Evolutionary conservation across 2,888 invertebrate genomes (phyloP), one percentile per base, ranked within the genome.

Genomic region (Pediacus dermestoides): DNA sequence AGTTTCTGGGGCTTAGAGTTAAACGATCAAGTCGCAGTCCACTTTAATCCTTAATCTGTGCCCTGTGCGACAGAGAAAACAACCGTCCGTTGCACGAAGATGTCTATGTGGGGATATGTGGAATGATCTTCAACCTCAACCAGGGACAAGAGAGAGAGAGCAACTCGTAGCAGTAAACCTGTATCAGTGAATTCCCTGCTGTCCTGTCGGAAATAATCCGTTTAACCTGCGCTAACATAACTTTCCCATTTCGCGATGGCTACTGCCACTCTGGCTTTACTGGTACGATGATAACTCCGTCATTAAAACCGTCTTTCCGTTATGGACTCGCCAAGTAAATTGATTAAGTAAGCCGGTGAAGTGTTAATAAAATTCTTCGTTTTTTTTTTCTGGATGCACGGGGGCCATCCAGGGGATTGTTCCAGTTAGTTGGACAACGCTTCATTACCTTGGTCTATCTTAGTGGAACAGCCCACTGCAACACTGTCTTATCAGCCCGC

Each of bases 161-260:
- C n/a, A n/a, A n/a, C n/a, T 42, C 43, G 38, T 26, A 18, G 31
- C 33, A 40, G 48, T 50, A 53, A 51, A 53, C 48, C 45, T 53
- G 49, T 39, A 40, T 36, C 45, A 49, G 42, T 40, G 38, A 42
- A 45, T 41, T 40, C 45, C 40, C 12, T 21, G 30, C 37, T 34
- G 47, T 37, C 51, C 57, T 48, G 53, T 52, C 50, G 50, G 42
- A 54, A 60, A 50, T 67, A 67, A 67, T 65, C 66, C 66, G 63
- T 64, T 66, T 65, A 67, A 67, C 67, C 67, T 67, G 67, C 53
- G 55, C 55, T 60, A 57, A 68, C 68, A 67, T 63, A 67, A 66
- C 67, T 67, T 68, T 67, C 64, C 66, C 65, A 68, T 68, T 66
- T 65, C 60, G 57, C 53, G 48, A 60, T 52, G 53, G 52, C n/a